Conservation (phyloP, 1,140 invertebrate genomes). For the Lucilia sericata region DNA sequence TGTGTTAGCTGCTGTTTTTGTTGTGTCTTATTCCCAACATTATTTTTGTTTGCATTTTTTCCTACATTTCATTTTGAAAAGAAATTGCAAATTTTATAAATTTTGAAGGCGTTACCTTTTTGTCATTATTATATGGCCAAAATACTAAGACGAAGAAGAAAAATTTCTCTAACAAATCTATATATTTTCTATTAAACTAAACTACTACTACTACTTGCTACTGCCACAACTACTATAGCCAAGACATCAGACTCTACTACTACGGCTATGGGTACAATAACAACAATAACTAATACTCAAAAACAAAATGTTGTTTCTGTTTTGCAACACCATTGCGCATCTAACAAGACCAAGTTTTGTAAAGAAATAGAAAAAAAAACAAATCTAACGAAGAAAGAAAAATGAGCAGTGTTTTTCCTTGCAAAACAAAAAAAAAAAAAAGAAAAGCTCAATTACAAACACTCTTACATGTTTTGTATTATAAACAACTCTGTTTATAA, state of each 20-base stretch:
- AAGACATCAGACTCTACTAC: background rate
- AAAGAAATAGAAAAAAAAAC: background rate
- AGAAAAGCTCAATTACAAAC: conserved; percentile 26
- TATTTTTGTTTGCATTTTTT: background rate
- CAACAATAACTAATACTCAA: conserved; percentile 7
- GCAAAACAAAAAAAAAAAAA: conserved; percentile 45
- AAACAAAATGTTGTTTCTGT: background rate
- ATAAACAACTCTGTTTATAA: background rate
- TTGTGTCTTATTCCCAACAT: background rate
- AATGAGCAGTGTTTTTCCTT: conserved; percentile 37
- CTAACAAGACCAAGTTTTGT: background rate
- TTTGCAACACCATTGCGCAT: conserved; percentile 31
- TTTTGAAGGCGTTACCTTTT: conserved; percentile 52
- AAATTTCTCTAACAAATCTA: conserved; percentile 36
- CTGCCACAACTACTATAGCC: background rate
- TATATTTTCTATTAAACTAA: conserved; percentile 19
- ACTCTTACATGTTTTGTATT: conserved; percentile 7
- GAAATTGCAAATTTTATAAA: conserved; percentile 49
- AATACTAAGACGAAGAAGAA: conserved; percentile 19
- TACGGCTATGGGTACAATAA: background rate
- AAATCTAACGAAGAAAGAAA: conserved; percentile 15
- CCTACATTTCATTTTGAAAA: conserved; percentile 14
- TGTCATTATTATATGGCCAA: conserved; percentile 38
- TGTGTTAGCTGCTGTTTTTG: background rate
- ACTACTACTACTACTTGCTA: conserved; percentile 28